Evolutionary conservation across 2,113 vertebrate genomes (phyloP).

Genomic region (Kobus ellipsiprymnus): DNA sequence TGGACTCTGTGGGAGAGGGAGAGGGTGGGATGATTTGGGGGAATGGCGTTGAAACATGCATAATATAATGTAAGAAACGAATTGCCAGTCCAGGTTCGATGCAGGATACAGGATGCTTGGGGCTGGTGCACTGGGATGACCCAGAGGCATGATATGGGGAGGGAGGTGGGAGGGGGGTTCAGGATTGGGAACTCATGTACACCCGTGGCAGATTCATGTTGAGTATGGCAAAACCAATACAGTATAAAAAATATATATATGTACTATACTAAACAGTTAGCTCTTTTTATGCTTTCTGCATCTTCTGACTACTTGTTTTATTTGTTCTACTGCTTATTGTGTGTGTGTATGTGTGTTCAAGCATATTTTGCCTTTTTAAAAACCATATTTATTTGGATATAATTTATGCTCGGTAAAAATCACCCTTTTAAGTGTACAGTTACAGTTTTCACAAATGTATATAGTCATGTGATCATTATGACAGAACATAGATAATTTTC

Average conservation of each 20-base stretch:
- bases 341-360: background rate
- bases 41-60: too few relatives aligned
- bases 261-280: background rate
- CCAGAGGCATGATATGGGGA: too few relatives aligned
- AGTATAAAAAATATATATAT: background rate
- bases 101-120: too few relatives aligned
- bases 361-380: background rate
- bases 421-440: background rate
- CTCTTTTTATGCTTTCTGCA: background rate
- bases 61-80: too few relatives aligned
- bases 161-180: too few relatives aligned
- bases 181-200: too few relatives aligned
- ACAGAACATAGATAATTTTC: background rate
- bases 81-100: too few relatives aligned
- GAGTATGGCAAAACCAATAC: too few relatives aligned
- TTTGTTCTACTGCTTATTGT: background rate
- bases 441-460: background rate
- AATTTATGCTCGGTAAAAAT: background rate
- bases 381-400: background rate
- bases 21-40: too few relatives aligned
- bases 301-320: background rate
- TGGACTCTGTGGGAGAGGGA: too few relatives aligned
- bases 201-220: too few relatives aligned
- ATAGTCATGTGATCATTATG: background rate
- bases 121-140: too few relatives aligned